phyloP scores from a whole-genome alignment of 2,113 vertebrate genomes.

The Herpetotheres cachinnans region DNA sequence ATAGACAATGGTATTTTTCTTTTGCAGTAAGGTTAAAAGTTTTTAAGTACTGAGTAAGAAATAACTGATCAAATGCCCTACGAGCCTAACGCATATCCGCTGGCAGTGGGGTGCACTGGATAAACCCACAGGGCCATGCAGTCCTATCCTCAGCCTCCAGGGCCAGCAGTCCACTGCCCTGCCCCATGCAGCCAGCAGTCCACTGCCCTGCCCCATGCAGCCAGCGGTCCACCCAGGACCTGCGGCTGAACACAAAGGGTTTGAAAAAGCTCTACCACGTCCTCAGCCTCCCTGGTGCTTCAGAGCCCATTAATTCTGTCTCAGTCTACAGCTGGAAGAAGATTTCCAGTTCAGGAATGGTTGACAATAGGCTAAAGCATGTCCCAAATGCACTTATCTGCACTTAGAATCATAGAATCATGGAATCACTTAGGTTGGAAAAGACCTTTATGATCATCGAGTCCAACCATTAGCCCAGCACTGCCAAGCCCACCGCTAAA shows the following conservation, averaged over 20 bases:
- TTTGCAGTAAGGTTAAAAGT: constrained; percentile 78
- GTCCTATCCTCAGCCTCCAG: not conserved
- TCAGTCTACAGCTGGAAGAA: not conserved
- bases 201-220: not conserved
- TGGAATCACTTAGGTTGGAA: too few species aligned
- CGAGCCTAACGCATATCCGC: not conserved
- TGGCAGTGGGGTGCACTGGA: not conserved
- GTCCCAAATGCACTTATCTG: not conserved
- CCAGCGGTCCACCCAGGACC: not conserved
- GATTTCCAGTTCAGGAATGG: not conserved
- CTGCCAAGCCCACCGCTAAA: too few species aligned
- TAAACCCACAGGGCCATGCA: not conserved
- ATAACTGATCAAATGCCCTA: constrained; percentile 58
- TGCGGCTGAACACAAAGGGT: not conserved
- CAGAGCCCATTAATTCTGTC: not conserved
- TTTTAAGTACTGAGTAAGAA: constrained; percentile 68
- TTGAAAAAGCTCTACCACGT: not conserved
- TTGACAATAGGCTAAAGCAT: not conserved
- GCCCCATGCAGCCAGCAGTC: fast-evolving
- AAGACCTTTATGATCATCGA: too few species aligned
- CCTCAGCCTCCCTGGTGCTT: not conserved
- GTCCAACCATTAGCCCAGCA: too few species aligned
- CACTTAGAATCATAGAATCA: too few species aligned
- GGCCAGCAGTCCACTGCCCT: not conserved
- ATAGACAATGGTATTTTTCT: constrained; percentile 92